Evolutionary conservation across 37 sponge, comb jelly and placozoan species (phyloP), one percentile per base, ranked within the genome.

Genomic region (Dysidea cf. avara): DNA sequence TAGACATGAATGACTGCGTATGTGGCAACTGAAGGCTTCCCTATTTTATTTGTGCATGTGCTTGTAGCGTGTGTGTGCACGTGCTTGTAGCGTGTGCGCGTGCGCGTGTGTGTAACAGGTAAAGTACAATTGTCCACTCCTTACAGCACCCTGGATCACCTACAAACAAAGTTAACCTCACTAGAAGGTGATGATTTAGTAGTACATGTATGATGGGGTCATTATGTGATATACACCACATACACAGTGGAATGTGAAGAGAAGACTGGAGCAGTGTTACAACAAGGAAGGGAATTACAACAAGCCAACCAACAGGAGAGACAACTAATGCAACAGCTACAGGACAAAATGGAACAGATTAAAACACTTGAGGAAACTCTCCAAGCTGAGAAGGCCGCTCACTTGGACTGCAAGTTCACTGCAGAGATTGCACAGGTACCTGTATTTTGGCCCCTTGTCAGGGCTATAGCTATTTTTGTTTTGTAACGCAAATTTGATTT

Each of bases 171-270:
- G 30, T 13, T 37, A 4, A 5, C 33, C 6, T 2, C 2, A 7
- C 2, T 16, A 39, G 74, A 73, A 22, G 47, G 38, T 39, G 74
- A 58, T 7, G n/a, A n/a, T n/a, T n/a, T n/a, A n/a, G n/a, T n/a
- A n/a, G n/a, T n/a, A n/a, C n/a, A n/a, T n/a, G n/a, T n/a, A n/a
- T n/a, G n/a, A n/a, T n/a, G n/a, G n/a, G n/a, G n/a, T n/a, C n/a
- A n/a, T n/a, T n/a, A n/a, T n/a, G n/a, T n/a, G n/a, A n/a, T n/a
- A n/a, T n/a, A n/a, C n/a, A n/a, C n/a, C n/a, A n/a, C n/a, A n/a
- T n/a, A n/a, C n/a, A n/a, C n/a, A n/a, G n/a, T n/a, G n/a, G n/a
- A n/a, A n/a, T 17, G 47, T 24, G 21, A 7, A 58, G 47, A 56
- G 18, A 73, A 56, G 38, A 39, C 25, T 2, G 30, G 37, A 4